These are phyloP conservation scores for Thymallus thymallus DNA, from an alignment of 2,113 vertebrate species.

Conservation along the genomic window DNA sequence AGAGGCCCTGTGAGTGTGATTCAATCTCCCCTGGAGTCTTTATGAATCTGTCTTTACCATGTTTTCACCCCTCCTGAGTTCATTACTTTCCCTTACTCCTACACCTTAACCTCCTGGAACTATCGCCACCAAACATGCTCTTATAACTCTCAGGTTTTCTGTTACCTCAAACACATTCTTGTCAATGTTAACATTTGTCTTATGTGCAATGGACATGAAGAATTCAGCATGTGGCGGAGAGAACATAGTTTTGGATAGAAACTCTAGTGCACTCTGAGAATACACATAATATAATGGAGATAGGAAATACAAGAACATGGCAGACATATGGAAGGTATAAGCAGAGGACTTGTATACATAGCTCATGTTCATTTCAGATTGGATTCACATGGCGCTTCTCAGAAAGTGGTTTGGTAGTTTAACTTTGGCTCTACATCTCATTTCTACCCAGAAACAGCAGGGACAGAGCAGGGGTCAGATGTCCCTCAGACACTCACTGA, in stretches of 20 bases:
- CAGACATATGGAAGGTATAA: conserved; percentile 78
- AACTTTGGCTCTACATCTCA: conserved; percentile 59
- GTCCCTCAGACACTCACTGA: conserved; percentile 46
- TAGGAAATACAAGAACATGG: conserved; percentile 67
- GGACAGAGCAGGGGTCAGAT: conserved; percentile 50
- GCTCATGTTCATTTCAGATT: conserved; percentile 66
- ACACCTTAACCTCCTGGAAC: conserved; percentile 26
- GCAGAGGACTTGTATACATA: conserved; percentile 59
- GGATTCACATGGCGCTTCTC: conserved; percentile 63
- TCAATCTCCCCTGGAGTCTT: background rate
- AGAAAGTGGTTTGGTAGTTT: conserved; percentile 55
- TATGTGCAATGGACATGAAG: conserved; percentile 21
- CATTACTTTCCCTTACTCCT: conserved; percentile 11
- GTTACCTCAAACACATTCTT: conserved; percentile 32
- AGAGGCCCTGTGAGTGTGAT: background rate
- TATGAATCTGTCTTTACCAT: background rate
- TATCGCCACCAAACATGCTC: conserved; percentile 19
- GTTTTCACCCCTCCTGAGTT: conserved; percentile 17
- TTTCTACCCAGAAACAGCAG: conserved; percentile 60
- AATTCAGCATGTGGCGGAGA: conserved; percentile 40
- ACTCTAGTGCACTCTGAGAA: conserved; percentile 36
- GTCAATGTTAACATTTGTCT: conserved; percentile 44
- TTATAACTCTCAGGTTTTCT: conserved; percentile 29
- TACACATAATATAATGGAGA: conserved; percentile 62
- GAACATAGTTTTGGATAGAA: conserved; percentile 38